Conservation (phyloP, 1,140 invertebrate genomes). For the Kradibia gibbosae region DNA sequence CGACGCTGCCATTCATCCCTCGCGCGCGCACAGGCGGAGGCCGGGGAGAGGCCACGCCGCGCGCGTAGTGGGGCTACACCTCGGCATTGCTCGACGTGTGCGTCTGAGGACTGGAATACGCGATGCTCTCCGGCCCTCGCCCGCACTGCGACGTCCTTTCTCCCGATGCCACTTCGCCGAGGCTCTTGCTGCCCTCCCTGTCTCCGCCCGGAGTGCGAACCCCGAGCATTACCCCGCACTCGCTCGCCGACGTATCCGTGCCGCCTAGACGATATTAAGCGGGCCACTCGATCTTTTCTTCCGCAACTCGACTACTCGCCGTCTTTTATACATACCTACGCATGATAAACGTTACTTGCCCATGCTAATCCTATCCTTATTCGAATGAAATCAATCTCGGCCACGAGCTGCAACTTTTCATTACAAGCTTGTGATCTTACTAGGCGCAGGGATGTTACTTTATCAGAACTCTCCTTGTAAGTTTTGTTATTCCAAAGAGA, state of each 20-base stretch:
- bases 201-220: too few species aligned
- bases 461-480: neutral
- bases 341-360: neutral
- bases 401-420: neutral
- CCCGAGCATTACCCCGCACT: too few species aligned
- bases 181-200: neutral
- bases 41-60: neutral
- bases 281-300: too few species aligned
- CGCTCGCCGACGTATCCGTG: neutral
- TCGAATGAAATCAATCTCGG: neutral
- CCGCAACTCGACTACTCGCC: too few species aligned
- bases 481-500: constrained; percentile 12
- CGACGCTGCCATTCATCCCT: constrained; percentile 54
- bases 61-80: too few species aligned
- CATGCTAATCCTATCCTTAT: neutral
- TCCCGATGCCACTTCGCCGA: too few species aligned
- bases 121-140: too few species aligned
- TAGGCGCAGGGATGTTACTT: neutral
- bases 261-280: too few species aligned
- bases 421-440: neutral
- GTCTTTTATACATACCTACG: neutral
- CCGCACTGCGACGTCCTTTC: too few species aligned
- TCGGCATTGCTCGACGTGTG: neutral
- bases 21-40: constrained; percentile 9
- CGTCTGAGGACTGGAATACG: neutral